Base-by-base conservation (phyloP, 1,140 invertebrate genomes). In the Dreissena rostriformis region DNA sequence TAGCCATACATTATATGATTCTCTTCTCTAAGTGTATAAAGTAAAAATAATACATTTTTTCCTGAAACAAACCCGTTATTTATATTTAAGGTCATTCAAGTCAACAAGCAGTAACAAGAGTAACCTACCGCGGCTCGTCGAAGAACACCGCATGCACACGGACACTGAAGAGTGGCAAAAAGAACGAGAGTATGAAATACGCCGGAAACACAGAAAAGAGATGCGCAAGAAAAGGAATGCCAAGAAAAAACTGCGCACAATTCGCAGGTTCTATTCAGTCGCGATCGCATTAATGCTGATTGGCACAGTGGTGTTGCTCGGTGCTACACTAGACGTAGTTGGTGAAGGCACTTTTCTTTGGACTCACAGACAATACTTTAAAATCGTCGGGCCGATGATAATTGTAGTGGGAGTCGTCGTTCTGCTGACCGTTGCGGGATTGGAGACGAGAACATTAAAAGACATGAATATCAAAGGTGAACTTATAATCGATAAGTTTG, bases 171-270 rank as follows among this genome's bases (percentile, higher is more conserved):
- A 82, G 24, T 82, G 80, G 80, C 51, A 67, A 39, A 82, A 75
- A 75, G 51, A 74, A 65, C 71, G 75, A 29, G 80, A 82, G 15
- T 82, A 82, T 28, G 55, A 74, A 75, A 68, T 53, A 12, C 70
- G 70, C 12, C 39, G 80, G 63, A 51, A 75, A 22, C 8, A 72
- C 22, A 53, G 80, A 66, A 82, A 82, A 22, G 19, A 29, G 15
- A 66, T 74, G 10, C 39, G 72, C 12, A 73, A 75, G 29, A 70
- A 82, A 39, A 75, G 52, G n/a, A 61, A n/a, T 19, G 26, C 71
- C 2, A 82, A 82, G 49, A 10, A 1, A 8, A 73, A 52, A 24
- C 52, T 82, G 0, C 26, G 51, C 4, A 11, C 15, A 0, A 65
- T 75, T 15, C n/a, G 52, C 24, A 29, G 65, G 7, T 17, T 82